Base-by-base conservation (phyloP, 2,888 invertebrate genomes). In the Loripinus fragilis region DNA sequence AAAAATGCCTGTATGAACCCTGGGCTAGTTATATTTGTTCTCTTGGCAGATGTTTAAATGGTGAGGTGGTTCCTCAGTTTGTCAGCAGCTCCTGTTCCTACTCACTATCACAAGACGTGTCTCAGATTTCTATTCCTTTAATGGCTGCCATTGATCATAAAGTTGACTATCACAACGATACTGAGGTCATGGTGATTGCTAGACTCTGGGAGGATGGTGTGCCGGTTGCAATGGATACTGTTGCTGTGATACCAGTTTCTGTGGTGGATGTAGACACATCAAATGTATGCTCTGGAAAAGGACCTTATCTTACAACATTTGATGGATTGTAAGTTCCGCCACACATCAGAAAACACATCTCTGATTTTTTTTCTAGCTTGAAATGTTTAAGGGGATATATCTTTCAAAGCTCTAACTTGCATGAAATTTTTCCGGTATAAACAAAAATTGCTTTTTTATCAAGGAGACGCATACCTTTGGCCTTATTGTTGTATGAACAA, bases 251-350 rank as follows among this genome's bases (percentile, higher is more conserved):
- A 33, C 76, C 69, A 50, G 68, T 78, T 25, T 73, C 76, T 20
- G 72, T 81, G 17, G 69, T 75, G 66, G 84, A 83, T 79, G 87
- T 75, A 41, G 85, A 83, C 23, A 84, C 85, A 48, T 64, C 74
- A 17, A 85, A 86, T 35, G 42, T 74, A 7, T 91, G 91, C 71
- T 66, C 76, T 1, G 76, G 88, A n/a, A 74, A 82, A 1, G 89
- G 89, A 45, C 89, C 87, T 65, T 86, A 87, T 50, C 71, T 87
- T 30, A 80, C 69, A 2, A 88, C 89, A 15, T 90, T 88, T 78
- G 90, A 91, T 84, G 85, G 84, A 48, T 85, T 83, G 91, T 91
- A 85, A 87, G 91, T 89, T 41, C 7, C n/a, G n/a, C n/a, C n/a
- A n/a, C n/a, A n/a, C n/a, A n/a, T n/a, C n/a, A n/a, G n/a, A n/a